A percentile compares a stretch with the other conserved stretches of the same genome.
phyloP scores from a whole-genome alignment of 2,888 invertebrate species.

The Troides helena region DNA sequence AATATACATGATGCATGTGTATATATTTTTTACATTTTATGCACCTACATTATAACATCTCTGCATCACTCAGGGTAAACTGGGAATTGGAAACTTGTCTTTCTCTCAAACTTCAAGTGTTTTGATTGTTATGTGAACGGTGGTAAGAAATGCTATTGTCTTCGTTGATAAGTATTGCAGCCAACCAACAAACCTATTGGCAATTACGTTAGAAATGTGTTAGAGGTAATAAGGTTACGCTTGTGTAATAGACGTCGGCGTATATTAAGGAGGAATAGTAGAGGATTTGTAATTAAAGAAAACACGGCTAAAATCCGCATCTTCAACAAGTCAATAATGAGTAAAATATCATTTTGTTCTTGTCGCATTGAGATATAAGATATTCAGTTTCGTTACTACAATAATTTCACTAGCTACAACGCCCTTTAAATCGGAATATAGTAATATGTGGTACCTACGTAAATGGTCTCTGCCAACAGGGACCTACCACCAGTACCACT shows the following conservation, averaged over 20 bases:
- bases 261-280: background rate
- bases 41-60: too few species aligned
- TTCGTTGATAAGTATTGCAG: conserved; percentile 39
- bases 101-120: conserved; percentile 42
- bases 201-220: conserved; percentile 42
- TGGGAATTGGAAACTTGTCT: conserved; percentile 4
- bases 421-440: too few species aligned
- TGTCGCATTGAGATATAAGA: too few species aligned
- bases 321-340: too few species aligned
- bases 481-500: too few species aligned
- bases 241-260: conserved; percentile 13
- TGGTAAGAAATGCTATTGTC: conserved; percentile 39
- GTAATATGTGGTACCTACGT: too few species aligned
- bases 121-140: conserved; percentile 64
- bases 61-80: too few species aligned
- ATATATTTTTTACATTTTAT: too few species aligned
- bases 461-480: too few species aligned
- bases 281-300: background rate
- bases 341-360: background rate
- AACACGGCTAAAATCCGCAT: background rate
- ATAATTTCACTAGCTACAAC: too few species aligned
- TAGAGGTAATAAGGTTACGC: conserved; percentile 35
- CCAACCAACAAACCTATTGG: conserved; percentile 33
- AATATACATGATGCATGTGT: too few species aligned
- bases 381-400: too few species aligned